Conservation (phyloP, 2,113 vertebrate species). For the Cairina moschata region DNA sequence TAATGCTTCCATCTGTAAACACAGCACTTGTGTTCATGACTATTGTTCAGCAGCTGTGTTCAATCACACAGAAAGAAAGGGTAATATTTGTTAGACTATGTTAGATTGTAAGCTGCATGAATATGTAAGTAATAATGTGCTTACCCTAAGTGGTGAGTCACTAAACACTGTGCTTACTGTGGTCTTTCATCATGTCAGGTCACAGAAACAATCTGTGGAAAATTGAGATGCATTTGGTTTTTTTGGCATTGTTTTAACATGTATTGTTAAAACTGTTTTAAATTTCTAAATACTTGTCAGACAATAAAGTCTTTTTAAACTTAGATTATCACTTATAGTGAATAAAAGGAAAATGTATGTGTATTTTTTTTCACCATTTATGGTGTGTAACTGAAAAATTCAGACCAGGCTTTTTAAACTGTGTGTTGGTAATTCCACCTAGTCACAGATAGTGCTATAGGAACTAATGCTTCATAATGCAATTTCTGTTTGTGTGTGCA, state of each 20-base stretch:
- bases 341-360: not conserved
- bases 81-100: not conserved
- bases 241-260: not conserved
- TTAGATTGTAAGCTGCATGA: not conserved
- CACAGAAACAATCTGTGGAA: not conserved
- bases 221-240: not conserved
- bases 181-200: not conserved
- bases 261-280: not conserved
- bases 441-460: not conserved
- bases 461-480: not conserved
- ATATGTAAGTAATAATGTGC: not conserved
- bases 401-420: not conserved
- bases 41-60: not conserved
- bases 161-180: not conserved
- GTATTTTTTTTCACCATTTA: accelerated
- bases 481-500: not conserved
- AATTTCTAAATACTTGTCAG: not conserved
- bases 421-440: not conserved
- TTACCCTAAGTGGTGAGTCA: not conserved
- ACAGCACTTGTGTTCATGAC: not conserved
- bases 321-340: not conserved
- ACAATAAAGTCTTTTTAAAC: not conserved
- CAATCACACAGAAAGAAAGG: not conserved
- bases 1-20: not conserved
- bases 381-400: not conserved